Percentiles rank a stretch among this genome's conserved stretches.
These are phyloP conservation scores for Telmatochromis sp. DNA, from an alignment of 2,113 vertebrate species.

Conservation along the genomic window DNA sequence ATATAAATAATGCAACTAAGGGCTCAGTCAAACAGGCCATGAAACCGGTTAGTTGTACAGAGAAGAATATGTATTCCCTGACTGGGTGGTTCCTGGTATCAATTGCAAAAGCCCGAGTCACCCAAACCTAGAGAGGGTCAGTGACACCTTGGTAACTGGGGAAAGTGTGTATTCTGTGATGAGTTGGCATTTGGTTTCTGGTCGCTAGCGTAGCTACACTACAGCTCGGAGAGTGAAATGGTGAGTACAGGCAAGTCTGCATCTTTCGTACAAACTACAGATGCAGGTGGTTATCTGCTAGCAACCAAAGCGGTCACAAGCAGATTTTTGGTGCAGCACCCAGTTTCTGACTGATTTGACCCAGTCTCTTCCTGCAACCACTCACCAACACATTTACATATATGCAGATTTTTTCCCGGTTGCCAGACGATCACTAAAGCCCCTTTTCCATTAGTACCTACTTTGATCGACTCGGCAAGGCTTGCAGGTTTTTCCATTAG, in stretches of 20 bases:
- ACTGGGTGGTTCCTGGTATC: background rate
- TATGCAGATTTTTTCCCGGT: background rate
- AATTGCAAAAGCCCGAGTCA: background rate
- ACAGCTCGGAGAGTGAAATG: background rate
- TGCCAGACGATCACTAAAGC: background rate
- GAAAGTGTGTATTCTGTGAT: background rate
- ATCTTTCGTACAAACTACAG: background rate
- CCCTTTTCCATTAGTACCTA: background rate
- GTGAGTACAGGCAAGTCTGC: background rate
- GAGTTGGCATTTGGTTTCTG: background rate
- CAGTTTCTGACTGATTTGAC: background rate
- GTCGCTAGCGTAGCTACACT: background rate
- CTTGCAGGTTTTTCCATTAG: background rate
- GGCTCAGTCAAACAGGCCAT: background rate
- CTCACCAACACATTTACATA: background rate
- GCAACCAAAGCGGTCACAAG: background rate
- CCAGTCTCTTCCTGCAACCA: background rate
- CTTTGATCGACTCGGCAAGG: fast-evolving
- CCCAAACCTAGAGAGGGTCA: background rate
- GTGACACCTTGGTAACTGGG: background rate
- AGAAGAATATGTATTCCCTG: background rate
- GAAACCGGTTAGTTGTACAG: background rate
- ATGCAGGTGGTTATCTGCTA: background rate
- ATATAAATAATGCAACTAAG: background rate
- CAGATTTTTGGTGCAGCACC: background rate